Conservation (phyloP, 2,797 vertebrate genomes). For the Mallotus villosus region DNA sequence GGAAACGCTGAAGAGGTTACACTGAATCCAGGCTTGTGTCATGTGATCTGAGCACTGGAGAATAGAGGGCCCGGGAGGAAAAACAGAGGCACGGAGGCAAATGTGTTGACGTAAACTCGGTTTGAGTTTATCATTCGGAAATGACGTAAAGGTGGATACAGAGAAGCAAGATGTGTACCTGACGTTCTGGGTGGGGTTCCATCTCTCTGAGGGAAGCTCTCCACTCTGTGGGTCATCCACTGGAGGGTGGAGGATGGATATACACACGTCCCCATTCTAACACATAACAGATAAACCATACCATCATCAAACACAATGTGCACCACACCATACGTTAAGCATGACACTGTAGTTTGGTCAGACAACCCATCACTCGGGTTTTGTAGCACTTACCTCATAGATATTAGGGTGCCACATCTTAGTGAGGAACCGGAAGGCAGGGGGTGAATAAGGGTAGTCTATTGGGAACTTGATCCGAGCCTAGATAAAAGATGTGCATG, state of each 20-base stretch:
- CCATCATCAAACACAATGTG: not conserved
- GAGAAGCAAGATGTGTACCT: slow-evolving; percentile 70
- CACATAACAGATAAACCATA: slow-evolving; percentile 20
- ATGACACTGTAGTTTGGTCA: not conserved
- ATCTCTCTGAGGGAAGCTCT: slow-evolving; percentile 94
- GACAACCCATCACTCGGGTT: not conserved
- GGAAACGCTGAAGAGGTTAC: slow-evolving; percentile 27
- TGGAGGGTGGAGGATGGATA: slow-evolving; percentile 95
- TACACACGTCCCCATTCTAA: slow-evolving; percentile 96
- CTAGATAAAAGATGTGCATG: slow-evolving; percentile 55
- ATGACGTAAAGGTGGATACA: not conserved
- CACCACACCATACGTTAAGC: not conserved
- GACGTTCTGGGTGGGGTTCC: slow-evolving; percentile 99
- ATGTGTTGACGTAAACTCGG: not conserved
- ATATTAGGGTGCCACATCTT: slow-evolving; percentile 99
- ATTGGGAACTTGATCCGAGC: slow-evolving; percentile 94
- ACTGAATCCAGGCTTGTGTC: slow-evolving; percentile 26
- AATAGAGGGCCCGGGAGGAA: not conserved
- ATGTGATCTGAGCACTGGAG: slow-evolving; percentile 25
- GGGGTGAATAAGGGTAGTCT: slow-evolving; percentile 97
- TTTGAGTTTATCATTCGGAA: too few species aligned
- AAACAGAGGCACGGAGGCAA: slow-evolving; percentile 6
- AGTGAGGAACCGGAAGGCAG: slow-evolving; percentile 93
- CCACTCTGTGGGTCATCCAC: slow-evolving; percentile 97
- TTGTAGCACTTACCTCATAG: slow-evolving; percentile 88